These are phyloP conservation scores for Siniperca knerii DNA, from an alignment of 2,113 vertebrate genomes.

Conservation along the genomic window DNA sequence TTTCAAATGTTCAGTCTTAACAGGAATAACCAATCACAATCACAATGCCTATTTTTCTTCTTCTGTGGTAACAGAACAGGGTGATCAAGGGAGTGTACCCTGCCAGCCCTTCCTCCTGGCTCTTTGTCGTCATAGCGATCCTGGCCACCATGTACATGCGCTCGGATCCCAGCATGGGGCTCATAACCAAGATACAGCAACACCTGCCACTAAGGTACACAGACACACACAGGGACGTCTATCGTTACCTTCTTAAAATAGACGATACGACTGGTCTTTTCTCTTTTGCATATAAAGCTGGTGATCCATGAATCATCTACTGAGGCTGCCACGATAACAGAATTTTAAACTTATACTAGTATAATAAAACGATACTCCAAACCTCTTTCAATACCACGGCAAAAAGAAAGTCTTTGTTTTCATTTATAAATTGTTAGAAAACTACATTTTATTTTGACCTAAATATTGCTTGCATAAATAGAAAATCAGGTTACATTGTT, in stretches of 20 bases:
- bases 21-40: neutral
- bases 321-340: too few relatives aligned
- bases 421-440: too few relatives aligned
- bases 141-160: constrained; percentile 90
- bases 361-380: too few relatives aligned
- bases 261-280: neutral
- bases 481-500: too few relatives aligned
- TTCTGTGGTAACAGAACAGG: constrained; percentile 84
- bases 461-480: too few relatives aligned
- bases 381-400: too few relatives aligned
- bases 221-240: too few relatives aligned
- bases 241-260: neutral
- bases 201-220: constrained; percentile 88
- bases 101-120: constrained; percentile 91
- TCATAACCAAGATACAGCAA: constrained; percentile 91
- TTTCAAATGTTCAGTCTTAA: neutral
- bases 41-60: constrained; percentile 13
- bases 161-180: constrained; percentile 92
- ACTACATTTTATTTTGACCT: too few relatives aligned
- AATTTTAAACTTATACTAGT: too few relatives aligned
- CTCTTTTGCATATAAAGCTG: neutral
- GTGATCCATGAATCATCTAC: neutral
- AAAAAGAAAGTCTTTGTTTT: too few relatives aligned
- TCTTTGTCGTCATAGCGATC: constrained; percentile 91
- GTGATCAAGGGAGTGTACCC: constrained; percentile 90